Conservation (phyloP, 2,888 invertebrate species). For the Orthosia incerta region DNA sequence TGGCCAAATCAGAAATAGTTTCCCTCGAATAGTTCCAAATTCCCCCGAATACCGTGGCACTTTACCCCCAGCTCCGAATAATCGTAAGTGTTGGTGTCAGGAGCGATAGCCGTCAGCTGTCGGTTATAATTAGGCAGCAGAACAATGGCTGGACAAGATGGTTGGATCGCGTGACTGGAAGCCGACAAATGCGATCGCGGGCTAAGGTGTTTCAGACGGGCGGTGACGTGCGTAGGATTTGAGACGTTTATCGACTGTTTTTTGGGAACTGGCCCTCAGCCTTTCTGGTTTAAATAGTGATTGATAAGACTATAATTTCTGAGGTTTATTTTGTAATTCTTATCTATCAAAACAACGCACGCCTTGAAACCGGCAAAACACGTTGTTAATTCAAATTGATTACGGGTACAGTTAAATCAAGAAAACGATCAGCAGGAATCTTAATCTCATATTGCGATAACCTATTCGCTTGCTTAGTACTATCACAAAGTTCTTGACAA, state of each 20-base stretch:
- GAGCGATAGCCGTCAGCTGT: constrained; percentile 61
- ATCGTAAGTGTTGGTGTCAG: constrained; percentile 64
- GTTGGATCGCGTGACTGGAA: constrained; percentile 75
- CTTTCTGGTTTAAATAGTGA: neutral
- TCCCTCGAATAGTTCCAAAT: neutral
- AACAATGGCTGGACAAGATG: constrained; percentile 72
- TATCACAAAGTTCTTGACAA: neutral
- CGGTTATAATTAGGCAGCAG: constrained; percentile 74
- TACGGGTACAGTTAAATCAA: neutral
- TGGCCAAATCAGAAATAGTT: constrained; percentile 33
- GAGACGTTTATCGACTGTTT: neutral
- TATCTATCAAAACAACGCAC: too few species aligned
- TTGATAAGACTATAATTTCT: too few species aligned
- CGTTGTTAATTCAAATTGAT: too few species aligned
- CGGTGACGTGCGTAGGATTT: neutral
- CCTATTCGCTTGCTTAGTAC: too few species aligned
- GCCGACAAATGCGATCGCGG: constrained; percentile 42
- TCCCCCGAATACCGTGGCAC: neutral
- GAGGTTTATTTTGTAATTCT: too few species aligned
- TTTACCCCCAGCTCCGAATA: constrained; percentile 29
- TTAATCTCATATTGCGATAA: neutral
- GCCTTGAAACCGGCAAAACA: too few species aligned
- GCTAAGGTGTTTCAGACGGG: constrained; percentile 36
- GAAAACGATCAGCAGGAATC: neutral
- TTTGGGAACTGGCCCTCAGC: neutral